Percentiles rank a stretch among this genome's conserved stretches.
These are phyloP conservation scores for Drosophila albomicans DNA, from an alignment of 1,140 invertebrate genomes.

Conservation along the genomic window DNA sequence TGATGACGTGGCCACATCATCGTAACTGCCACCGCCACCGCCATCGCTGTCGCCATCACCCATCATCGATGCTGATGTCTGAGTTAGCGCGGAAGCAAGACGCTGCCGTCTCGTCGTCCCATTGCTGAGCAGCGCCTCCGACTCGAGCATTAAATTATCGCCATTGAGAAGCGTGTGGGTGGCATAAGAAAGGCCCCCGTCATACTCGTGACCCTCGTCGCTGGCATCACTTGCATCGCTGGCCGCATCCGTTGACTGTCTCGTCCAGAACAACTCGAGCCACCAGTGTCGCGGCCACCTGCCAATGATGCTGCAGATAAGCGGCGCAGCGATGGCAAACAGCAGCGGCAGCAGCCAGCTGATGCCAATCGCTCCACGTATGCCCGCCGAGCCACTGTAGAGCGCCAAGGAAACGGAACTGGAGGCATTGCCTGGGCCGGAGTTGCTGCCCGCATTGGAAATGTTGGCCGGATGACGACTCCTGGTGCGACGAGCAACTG, in stretches of 20 bases:
- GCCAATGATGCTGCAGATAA: constrained; percentile 84
- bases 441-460: constrained; percentile 4
- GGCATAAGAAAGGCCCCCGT: constrained; percentile 52
- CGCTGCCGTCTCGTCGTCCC: constrained; percentile 27
- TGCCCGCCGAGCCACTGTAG: constrained; percentile 58
- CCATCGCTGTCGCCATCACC: neutral
- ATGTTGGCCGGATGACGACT: neutral
- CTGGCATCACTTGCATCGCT: constrained; percentile 1
- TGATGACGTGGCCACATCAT: constrained; percentile 56
- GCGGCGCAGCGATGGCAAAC: constrained; percentile 79
- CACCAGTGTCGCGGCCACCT: constrained; percentile 84
- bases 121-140: constrained; percentile 69
- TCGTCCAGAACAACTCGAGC: constrained; percentile 66
- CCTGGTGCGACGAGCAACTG: neutral
- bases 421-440: neutral
- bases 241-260: constrained; percentile 38
- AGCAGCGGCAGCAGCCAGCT: constrained; percentile 83
- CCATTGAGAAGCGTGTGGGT: constrained; percentile 71
- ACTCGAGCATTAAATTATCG: constrained; percentile 75
- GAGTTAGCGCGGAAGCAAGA: neutral
- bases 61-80: constrained; percentile 24
- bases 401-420: constrained; percentile 12
- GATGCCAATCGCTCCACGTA: constrained; percentile 82
- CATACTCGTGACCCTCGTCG: constrained; percentile 36
- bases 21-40: constrained; percentile 8